A percentile compares a stretch with the other conserved stretches of the same genome.
Evolutionary conservation across 2,888 invertebrate genomes (phyloP).

Genomic region (Artemia sp.): DNA sequence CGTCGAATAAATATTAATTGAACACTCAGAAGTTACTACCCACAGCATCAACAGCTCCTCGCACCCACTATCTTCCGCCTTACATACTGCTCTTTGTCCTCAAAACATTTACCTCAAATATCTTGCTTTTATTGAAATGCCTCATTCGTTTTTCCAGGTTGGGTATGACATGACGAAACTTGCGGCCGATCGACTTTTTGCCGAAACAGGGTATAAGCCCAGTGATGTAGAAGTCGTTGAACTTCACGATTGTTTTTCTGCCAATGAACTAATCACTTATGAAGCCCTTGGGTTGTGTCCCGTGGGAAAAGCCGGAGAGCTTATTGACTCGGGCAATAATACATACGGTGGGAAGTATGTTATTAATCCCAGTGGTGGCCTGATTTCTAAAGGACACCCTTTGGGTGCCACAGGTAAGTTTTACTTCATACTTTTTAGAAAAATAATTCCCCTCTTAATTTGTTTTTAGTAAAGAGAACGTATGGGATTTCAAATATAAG

Average conservation of each 20-base stretch:
- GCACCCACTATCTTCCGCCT: too few relatives aligned
- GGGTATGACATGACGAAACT: conserved; percentile 84
- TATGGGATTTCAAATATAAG: too few relatives aligned
- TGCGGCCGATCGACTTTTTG: conserved; percentile 57
- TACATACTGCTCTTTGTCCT: too few relatives aligned
- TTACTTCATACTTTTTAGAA: not conserved
- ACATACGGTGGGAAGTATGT: conserved; percentile 95
- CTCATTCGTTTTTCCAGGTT: conserved; percentile 34
- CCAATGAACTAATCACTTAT: conserved; percentile 52
- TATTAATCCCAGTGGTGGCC: conserved; percentile 96
- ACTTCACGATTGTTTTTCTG: conserved; percentile 93
- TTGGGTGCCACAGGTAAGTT: conserved; percentile 70
- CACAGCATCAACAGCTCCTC: too few relatives aligned
- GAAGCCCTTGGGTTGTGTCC: conserved; percentile 31
- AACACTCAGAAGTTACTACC: too few relatives aligned
- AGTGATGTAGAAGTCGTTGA: conserved; percentile 82
- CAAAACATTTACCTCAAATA: too few relatives aligned
- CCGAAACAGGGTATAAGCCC: conserved; percentile 54
- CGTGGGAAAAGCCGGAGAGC: conserved; percentile 70
- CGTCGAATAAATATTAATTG: too few relatives aligned
- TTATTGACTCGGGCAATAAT: conserved; percentile 85
- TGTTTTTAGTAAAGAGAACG: too few relatives aligned
- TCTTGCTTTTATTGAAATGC: too few relatives aligned
- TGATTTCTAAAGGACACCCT: conserved; percentile 96
- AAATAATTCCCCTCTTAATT: too few relatives aligned